These are phyloP conservation scores for Apodemia hepburni DNA, from an alignment of 2,888 invertebrate genomes.

Conservation along the genomic window DNA sequence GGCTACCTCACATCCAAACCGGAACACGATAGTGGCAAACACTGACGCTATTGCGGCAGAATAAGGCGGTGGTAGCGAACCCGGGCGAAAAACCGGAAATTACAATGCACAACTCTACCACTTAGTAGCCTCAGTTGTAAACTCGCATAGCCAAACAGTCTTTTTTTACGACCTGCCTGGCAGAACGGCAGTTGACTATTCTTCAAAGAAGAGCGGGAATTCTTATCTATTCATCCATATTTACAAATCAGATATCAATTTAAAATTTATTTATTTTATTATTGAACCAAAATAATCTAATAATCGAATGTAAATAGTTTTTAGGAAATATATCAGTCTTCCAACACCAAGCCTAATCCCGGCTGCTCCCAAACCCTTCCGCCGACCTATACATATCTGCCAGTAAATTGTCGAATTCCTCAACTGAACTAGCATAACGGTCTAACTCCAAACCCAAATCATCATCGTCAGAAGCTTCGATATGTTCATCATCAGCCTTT, in stretches of 20 bases:
- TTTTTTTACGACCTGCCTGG: too few relatives aligned
- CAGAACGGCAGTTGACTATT: too few relatives aligned
- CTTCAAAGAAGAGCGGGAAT: too few relatives aligned
- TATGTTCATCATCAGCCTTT: constrained; percentile 40
- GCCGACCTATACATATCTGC: constrained; percentile 84
- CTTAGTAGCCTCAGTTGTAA: too few relatives aligned
- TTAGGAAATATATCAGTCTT: constrained; percentile 36
- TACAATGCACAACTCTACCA: too few relatives aligned
- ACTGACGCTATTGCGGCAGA: too few relatives aligned
- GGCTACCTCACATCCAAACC: too few relatives aligned
- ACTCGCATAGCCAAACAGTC: too few relatives aligned
- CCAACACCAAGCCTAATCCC: constrained; percentile 38
- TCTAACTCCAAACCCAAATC: constrained; percentile 86
- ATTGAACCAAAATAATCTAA: constrained; percentile 12
- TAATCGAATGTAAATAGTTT: constrained; percentile 7
- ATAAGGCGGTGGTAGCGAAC: too few relatives aligned
- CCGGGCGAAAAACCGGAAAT: too few relatives aligned
- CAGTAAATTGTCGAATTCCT: constrained; percentile 88
- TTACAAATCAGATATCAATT: background rate
- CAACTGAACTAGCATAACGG: constrained; percentile 85
- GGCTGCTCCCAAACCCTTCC: constrained; percentile 77
- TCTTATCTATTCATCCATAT: too few relatives aligned
- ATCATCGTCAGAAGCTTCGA: constrained; percentile 53
- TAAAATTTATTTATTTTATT: constrained; percentile 7
- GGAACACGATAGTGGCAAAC: too few relatives aligned